Evolutionary conservation across 2,113 vertebrate species (phyloP), one percentile per base, ranked within the genome.

Genomic region (Odontophorus gujanensis): DNA sequence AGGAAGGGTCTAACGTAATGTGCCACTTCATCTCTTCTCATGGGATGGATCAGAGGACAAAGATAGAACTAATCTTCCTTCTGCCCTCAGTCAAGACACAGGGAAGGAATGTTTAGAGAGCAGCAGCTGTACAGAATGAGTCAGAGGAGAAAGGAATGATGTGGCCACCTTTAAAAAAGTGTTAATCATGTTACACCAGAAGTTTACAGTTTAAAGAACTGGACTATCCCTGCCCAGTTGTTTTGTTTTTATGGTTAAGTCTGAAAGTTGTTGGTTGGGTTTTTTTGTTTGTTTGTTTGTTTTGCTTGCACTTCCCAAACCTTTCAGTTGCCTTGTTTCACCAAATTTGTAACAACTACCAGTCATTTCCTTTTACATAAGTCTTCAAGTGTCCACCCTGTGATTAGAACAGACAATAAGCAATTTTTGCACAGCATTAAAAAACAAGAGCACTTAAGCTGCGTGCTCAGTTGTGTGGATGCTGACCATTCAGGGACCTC

Each of bases 391-490:
- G 63, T 62, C 0, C 81, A 48, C 42, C 25, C 48, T 48, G 22
- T 53, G 32, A 13, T n/a, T 58, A 6, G 42, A 22, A 12, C 42
- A 42, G 30, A 22, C 11, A 13, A 10, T 2, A 67, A 21, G 43
- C 25, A 67, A 17, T 51, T 66, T 30, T 48, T 38, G n/a, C n/a
- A 9, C 3, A 3, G 34, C 19, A 53, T 16, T 71, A 17, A 67
- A 51, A 36, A 38, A 14, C 25, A 45, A n/a, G 40, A 69, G 45
- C 34, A 61, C 26, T 30, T 28, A 7, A 32, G 30, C 32, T 57
- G 28, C 3, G 25, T 43, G 34, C 11, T 2, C 17, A 55, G 38
- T 26, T 1, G 0, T 15, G 38, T 9, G 28, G 34, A 18, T 40
- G 9, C 47, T 11, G 40, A 19, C 57, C 20, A 8, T 34, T 25